Percentiles rank a stretch among this genome's conserved stretches.
Conservation (phyloP, 2,888 invertebrate species). For the Leucophora obtusa region DNA sequence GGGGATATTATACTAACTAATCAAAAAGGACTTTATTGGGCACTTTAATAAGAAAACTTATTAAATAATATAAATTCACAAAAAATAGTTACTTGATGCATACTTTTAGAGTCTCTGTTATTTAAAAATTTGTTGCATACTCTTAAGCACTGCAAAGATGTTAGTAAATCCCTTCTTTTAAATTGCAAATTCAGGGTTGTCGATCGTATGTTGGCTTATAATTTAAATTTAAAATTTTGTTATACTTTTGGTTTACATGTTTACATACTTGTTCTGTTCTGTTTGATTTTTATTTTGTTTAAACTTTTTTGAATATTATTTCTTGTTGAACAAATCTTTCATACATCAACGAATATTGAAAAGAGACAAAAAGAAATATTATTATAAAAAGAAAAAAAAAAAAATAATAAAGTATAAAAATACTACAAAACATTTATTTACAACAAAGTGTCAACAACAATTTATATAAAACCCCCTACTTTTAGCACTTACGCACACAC, state of each 20-base stretch:
- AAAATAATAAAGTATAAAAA: constrained; percentile 13
- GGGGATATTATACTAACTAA: no score
- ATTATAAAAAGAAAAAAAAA: constrained; percentile 25
- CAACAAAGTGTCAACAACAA: constrained; percentile 43
- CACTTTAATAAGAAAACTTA: no score
- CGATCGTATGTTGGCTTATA: no score
- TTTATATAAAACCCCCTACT: constrained; percentile 28
- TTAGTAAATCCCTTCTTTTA: no score
- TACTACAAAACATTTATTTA: constrained; percentile 33
- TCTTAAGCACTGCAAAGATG: no score
- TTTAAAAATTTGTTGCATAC: background rate
- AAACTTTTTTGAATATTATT: constrained; percentile 5
- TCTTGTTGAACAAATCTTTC: constrained; percentile 36
- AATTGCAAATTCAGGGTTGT: no score
- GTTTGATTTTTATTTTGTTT: constrained; percentile 27
- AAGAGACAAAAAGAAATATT: background rate
- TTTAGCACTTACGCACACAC: background rate
- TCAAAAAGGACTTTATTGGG: no score
- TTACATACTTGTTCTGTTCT: constrained; percentile 8
- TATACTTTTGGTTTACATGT: background rate
- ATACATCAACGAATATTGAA: constrained; percentile 32
- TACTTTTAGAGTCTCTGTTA: no score
- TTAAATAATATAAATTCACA: no score
- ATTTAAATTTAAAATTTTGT: no score
- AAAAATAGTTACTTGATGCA: no score